Evolutionary conservation across 2,797 vertebrate species (phyloP).

Genomic region (Lepilemur ruficaudatus): DNA sequence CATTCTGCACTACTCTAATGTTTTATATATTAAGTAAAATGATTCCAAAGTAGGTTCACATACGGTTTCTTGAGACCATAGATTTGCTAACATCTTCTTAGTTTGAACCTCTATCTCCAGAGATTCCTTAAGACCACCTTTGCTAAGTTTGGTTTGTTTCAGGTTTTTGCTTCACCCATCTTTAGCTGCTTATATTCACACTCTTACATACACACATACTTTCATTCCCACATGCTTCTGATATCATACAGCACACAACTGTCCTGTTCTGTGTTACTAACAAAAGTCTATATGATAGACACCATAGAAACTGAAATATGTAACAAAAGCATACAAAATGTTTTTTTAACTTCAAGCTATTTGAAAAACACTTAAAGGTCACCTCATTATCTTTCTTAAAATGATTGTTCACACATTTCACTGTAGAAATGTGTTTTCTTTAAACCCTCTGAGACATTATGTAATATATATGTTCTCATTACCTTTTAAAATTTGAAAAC

Average conservation of each 20-base stretch:
- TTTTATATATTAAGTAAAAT: slow-evolving; percentile 8
- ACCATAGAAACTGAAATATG: neutral
- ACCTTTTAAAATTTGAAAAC: neutral
- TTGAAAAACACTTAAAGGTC: neutral
- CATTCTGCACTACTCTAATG: neutral
- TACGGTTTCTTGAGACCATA: neutral
- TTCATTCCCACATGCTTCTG: neutral
- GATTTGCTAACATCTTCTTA: neutral
- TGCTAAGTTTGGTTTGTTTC: neutral
- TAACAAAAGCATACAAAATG: neutral
- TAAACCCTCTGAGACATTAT: neutral
- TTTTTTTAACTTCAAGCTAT: neutral
- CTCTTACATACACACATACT: neutral
- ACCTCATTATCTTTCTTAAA: neutral
- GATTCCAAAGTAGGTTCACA: neutral
- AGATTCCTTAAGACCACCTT: neutral
- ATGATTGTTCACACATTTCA: neutral
- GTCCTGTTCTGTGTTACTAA: neutral
- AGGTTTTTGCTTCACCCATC: neutral
- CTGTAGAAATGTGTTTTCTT: neutral
- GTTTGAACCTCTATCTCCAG: neutral
- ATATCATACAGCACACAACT: neutral
- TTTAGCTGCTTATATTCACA: neutral
- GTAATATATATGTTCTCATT: neutral
- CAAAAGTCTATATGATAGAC: neutral